A percentile compares a stretch with the other conserved stretches of the same genome.
Conservation (phyloP, 2,113 vertebrate genomes). For the Edolisoma coerulescens region DNA sequence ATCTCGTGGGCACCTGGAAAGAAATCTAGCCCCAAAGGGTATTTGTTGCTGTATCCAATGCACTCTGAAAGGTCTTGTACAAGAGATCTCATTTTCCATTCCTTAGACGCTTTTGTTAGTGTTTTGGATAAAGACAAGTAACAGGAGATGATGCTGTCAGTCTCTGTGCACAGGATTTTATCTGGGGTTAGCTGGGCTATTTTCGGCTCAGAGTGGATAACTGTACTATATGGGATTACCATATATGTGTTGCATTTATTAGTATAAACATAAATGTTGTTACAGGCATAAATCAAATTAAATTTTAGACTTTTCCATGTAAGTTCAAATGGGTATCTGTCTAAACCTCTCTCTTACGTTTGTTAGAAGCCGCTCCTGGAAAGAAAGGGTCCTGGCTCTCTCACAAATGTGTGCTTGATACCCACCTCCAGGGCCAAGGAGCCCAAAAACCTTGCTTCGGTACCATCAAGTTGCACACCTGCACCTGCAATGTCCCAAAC, state of each 20-base stretch:
- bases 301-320: not conserved
- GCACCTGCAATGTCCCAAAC: not conserved
- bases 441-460: not conserved
- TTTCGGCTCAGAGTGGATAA: not conserved
- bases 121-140: not conserved
- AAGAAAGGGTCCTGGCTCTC: not conserved
- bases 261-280: not conserved
- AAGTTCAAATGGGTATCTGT: not conserved
- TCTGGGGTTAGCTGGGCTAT: not conserved
- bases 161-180: not conserved
- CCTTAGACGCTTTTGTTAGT: not conserved
- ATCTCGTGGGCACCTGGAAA: rapidly evolving
- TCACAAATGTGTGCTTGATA: not conserved
- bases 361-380: not conserved
- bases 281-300: not conserved
- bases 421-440: not conserved
- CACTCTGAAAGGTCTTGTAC: not conserved
- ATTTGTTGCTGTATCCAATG: not conserved
- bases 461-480: not conserved
- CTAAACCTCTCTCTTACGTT: not conserved
- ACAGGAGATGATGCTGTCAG: not conserved
- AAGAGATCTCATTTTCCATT: not conserved
- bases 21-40: not conserved
- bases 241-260: not conserved
- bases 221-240: not conserved